These are phyloP conservation scores for Eidolon helvum DNA, from an alignment of 2,113 vertebrate genomes.

Conservation along the genomic window DNA sequence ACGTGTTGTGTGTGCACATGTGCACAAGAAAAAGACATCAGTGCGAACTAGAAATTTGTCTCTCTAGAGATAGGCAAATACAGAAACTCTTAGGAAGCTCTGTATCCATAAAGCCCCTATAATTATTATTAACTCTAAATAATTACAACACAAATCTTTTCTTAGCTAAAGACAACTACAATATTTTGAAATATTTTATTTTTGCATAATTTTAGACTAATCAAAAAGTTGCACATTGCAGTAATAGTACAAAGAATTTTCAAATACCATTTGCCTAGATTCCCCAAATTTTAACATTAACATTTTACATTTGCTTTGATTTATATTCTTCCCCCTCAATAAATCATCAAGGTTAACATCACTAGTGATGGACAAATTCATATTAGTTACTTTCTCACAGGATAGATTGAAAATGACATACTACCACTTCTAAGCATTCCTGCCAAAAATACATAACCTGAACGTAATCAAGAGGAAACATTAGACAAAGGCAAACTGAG, in stretches of 20 bases:
- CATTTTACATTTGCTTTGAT: background rate
- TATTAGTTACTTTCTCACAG: background rate
- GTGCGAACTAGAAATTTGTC: background rate
- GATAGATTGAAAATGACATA: background rate
- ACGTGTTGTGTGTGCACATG: rapidly evolving
- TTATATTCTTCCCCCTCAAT: background rate
- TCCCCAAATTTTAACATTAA: background rate
- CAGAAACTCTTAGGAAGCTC: background rate
- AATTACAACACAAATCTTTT: slow-evolving; percentile 53
- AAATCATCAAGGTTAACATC: background rate
- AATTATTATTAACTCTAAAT: slow-evolving; percentile 59
- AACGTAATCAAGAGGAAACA: background rate
- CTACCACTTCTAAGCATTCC: background rate
- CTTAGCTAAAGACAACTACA: slow-evolving; percentile 42
- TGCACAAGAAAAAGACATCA: background rate
- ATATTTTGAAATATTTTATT: background rate
- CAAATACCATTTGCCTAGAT: background rate
- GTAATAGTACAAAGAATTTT: background rate
- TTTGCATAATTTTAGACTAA: slow-evolving; percentile 9
- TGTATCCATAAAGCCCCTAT: slow-evolving; percentile 29
- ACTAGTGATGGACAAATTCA: background rate
- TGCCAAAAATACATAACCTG: background rate
- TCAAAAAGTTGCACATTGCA: background rate
- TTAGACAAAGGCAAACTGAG: background rate
- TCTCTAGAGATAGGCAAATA: slow-evolving; percentile 1